These are phyloP conservation scores for Phenacoccus solenopsis DNA, from an alignment of 1,140 invertebrate species.

Conservation along the genomic window DNA sequence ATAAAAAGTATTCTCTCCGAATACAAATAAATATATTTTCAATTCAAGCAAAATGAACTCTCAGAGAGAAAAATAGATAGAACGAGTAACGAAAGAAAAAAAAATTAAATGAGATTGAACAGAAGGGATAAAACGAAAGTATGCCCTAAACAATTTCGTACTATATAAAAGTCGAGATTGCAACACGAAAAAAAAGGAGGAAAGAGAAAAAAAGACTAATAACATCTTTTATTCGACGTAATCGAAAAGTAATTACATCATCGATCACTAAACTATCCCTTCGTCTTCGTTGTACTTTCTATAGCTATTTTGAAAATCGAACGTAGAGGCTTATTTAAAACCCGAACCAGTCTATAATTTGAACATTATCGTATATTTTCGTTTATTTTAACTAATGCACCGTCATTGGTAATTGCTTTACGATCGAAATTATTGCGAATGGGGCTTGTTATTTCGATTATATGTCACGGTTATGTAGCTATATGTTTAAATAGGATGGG, in stretches of 20 bases:
- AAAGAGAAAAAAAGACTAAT: slow-evolving; percentile 12
- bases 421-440: slow-evolving; percentile 3
- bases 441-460: not conserved
- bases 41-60: not conserved
- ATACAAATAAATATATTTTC: too few relatives aligned
- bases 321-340: not conserved
- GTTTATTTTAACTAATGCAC: slow-evolving; percentile 11
- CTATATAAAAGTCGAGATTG: slow-evolving; percentile 6
- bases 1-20: not conserved
- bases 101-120: slow-evolving; percentile 8
- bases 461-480: not conserved
- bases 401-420: slow-evolving; percentile 13
- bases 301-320: slow-evolving; percentile 5
- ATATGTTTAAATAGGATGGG: not conserved
- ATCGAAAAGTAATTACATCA: slow-evolving; percentile 17
- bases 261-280: not conserved
- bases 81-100: not conserved
- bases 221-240: slow-evolving; percentile 12
- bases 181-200: slow-evolving; percentile 7
- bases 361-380: slow-evolving; percentile 17
- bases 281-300: not conserved
- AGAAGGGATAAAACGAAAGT: not conserved
- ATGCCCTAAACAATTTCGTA: slow-evolving; percentile 7
- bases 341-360: not conserved
- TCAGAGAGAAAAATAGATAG: not conserved